phyloP scores from a whole-genome alignment of 2,888 invertebrate species.

The Gymnocheta viridis region DNA sequence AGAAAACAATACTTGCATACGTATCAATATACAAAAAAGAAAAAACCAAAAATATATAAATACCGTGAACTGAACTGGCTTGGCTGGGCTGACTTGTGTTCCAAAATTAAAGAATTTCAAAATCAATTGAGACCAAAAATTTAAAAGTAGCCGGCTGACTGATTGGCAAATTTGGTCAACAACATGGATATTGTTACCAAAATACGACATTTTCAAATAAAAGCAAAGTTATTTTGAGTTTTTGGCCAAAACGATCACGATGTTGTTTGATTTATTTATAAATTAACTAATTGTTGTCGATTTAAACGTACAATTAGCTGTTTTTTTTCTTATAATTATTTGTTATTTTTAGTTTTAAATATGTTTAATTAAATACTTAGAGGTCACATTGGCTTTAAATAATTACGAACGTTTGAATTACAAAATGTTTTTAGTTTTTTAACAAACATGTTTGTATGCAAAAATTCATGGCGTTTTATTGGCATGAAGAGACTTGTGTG shows the following conservation, averaged over 20 bases:
- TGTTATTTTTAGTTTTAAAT: neutral
- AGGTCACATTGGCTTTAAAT: conserved; percentile 45
- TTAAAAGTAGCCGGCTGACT: neutral
- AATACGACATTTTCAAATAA: neutral
- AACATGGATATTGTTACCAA: conserved; percentile 18
- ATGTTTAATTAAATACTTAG: conserved; percentile 27
- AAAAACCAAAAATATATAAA: neutral
- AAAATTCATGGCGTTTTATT: neutral
- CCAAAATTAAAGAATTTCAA: conserved; percentile 48
- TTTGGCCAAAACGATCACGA: conserved; percentile 1
- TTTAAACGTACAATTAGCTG: neutral
- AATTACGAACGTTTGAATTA: conserved; percentile 1
- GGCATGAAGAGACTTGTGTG: neutral
- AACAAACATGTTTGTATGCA: neutral
- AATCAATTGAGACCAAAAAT: conserved; percentile 22
- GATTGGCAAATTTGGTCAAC: conserved; percentile 49
- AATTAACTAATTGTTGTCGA: conserved; percentile 17
- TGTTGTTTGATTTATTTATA: conserved; percentile 3
- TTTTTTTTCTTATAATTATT: neutral
- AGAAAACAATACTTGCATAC: conserved; percentile 2
- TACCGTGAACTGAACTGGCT: neutral
- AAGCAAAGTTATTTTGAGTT: neutral
- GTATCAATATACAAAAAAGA: too few species aligned
- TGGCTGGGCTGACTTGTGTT: neutral
- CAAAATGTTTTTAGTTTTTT: conserved; percentile 1